Evolutionary conservation across 2,888 invertebrate genomes (phyloP).

Genomic region (Sesia apiformis): DNA sequence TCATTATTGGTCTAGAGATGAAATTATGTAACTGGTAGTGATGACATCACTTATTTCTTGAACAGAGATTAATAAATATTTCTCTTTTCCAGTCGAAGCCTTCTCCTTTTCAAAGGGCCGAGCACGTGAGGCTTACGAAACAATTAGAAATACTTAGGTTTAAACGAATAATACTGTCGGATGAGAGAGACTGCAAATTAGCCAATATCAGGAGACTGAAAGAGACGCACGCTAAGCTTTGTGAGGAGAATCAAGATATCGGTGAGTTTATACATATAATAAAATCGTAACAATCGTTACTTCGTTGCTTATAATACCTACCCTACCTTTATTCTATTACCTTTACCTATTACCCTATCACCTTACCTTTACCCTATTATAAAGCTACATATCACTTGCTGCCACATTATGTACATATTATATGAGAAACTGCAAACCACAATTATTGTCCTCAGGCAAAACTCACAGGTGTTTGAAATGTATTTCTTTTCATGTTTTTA

Average conservation of each 20-base stretch:
- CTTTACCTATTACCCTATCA: too few relatives aligned
- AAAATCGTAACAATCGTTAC: conserved; percentile 5
- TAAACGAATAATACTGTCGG: conserved; percentile 78
- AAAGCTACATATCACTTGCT: too few relatives aligned
- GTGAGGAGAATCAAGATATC: conserved; percentile 81
- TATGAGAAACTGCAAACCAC: too few relatives aligned
- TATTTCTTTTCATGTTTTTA: too few relatives aligned
- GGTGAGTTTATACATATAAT: conserved; percentile 45
- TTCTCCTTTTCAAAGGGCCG: conserved; percentile 77
- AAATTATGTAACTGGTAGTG: too few relatives aligned
- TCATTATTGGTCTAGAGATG: too few relatives aligned
- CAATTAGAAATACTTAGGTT: conserved; percentile 82
- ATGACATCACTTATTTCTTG: too few relatives aligned
- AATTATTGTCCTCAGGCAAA: too few relatives aligned
- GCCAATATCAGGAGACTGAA: conserved; percentile 77
- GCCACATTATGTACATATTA: too few relatives aligned
- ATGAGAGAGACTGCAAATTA: conserved; percentile 80
- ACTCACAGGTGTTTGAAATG: too few relatives aligned
- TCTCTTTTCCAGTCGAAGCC: conserved; percentile 63
- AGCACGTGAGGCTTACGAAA: conserved; percentile 77
- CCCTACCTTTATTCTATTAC: background rate
- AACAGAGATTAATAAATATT: too few relatives aligned
- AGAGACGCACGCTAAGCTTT: conserved; percentile 75
- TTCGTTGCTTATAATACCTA: background rate
- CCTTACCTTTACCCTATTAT: too few relatives aligned